A percentile compares a stretch with the other conserved stretches of the same genome.
phyloP scores from a whole-genome alignment of 2,113 vertebrate species.

The Spea bombifrons region DNA sequence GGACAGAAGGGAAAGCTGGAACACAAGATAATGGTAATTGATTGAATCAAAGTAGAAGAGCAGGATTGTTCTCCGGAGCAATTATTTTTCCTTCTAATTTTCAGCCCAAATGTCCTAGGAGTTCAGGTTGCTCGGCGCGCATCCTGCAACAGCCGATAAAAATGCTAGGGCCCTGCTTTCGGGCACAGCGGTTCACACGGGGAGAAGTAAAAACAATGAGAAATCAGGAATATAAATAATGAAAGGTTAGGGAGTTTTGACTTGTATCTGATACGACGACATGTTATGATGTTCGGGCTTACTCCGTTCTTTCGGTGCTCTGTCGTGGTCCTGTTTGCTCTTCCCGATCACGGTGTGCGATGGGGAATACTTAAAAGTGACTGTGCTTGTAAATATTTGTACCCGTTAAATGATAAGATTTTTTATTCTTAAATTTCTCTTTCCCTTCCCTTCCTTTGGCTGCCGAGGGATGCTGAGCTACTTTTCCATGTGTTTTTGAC shows the following conservation, averaged over 20 bases:
- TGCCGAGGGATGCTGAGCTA: too few species aligned
- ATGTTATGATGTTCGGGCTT: slow-evolving; percentile 8
- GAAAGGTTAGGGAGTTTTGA: slow-evolving; percentile 32
- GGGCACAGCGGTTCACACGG: slow-evolving; percentile 29
- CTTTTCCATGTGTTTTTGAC: too few species aligned
- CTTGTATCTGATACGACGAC: slow-evolving; percentile 28
- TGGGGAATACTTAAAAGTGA: too few species aligned
- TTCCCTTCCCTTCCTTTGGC: too few species aligned
- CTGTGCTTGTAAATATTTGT: too few species aligned
- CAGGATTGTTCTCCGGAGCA: slow-evolving; percentile 66
- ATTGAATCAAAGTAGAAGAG: slow-evolving; percentile 74
- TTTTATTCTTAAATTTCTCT: too few species aligned
- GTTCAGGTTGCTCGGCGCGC: slow-evolving; percentile 64
- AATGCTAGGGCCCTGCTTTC: slow-evolving; percentile 62
- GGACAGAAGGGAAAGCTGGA: slow-evolving; percentile 63
- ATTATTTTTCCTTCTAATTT: slow-evolving; percentile 66
- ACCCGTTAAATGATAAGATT: too few species aligned
- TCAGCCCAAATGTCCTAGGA: slow-evolving; percentile 63
- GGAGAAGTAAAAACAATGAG: slow-evolving; percentile 52
- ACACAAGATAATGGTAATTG: slow-evolving; percentile 78
- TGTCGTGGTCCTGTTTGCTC: slow-evolving; percentile 10
- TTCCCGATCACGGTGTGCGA: slow-evolving; percentile 17
- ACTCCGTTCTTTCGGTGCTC: neutral
- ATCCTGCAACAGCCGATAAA: slow-evolving; percentile 71
- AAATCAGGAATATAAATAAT: slow-evolving; percentile 54